A percentile compares a stretch with the other conserved stretches of the same genome.
Conservation (phyloP, 1,140 invertebrate genomes). For the Uloborus diversus region DNA sequence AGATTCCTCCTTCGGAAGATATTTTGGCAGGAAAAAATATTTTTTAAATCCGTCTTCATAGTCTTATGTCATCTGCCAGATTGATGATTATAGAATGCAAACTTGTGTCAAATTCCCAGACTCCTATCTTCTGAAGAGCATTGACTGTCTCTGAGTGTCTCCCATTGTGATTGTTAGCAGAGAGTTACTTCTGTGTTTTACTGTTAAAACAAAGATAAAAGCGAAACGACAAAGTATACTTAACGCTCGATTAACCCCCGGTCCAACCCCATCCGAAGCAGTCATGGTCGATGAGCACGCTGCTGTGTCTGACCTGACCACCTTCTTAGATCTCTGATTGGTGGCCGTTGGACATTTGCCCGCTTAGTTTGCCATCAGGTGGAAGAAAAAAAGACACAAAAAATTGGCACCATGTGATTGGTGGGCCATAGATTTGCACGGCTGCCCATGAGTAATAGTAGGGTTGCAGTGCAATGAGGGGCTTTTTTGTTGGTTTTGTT, state of each 20-base stretch:
- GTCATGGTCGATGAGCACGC: slow-evolving; percentile 36
- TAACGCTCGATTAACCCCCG: slow-evolving; percentile 31
- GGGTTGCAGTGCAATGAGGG: neutral
- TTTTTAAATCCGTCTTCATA: too few species aligned
- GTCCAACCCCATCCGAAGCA: neutral
- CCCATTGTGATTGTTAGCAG: neutral
- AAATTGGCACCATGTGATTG: slow-evolving; percentile 25
- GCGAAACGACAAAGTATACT: slow-evolving; percentile 11
- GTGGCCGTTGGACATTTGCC: slow-evolving; percentile 35
- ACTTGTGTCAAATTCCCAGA: too few species aligned
- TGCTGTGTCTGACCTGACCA: slow-evolving; percentile 38
- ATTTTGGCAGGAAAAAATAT: too few species aligned
- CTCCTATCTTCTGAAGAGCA: too few species aligned
- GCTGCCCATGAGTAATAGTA: slow-evolving; percentile 37
- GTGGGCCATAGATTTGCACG: slow-evolving; percentile 23
- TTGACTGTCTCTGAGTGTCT: too few species aligned
- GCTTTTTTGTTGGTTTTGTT: neutral
- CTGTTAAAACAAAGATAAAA: slow-evolving; percentile 4
- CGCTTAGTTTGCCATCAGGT: slow-evolving; percentile 42
- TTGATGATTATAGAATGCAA: too few species aligned
- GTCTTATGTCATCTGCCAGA: too few species aligned
- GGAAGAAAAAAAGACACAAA: slow-evolving; percentile 16
- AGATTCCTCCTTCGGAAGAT: too few species aligned
- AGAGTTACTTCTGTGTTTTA: neutral
- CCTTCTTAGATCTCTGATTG: slow-evolving; percentile 44